Base-by-base conservation (phyloP, 2,797 vertebrate genomes). In the Amblyopsis hoosieri region DNA sequence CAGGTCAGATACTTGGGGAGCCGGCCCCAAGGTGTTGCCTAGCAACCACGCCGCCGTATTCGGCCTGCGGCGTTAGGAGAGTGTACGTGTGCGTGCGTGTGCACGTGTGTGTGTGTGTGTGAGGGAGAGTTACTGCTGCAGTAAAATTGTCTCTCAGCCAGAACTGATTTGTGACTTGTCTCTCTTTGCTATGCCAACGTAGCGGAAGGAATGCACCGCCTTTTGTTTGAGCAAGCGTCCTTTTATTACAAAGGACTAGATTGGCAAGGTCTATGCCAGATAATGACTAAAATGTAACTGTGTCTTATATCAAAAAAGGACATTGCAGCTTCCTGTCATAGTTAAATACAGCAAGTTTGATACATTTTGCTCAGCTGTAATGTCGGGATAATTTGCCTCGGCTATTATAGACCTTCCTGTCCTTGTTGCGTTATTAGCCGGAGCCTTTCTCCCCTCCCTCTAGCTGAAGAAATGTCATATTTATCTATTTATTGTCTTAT, bases 1-100 rank as follows among this genome's bases (percentile, higher is more conserved):
- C 89, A 91, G 89, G 87, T 87, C 86, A 89, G 84, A 89, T 87
- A 86, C 84, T 80, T 60, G 71, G 81, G 80, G 88, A 91, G 84
- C 87, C 71, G 82, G 87, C 85, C 85, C 79, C 62, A 71, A 86
- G 88, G 86, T 89, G 92, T 93, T 92, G 90, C 92, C 85, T 92
- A 93, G 92, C 92, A 93, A 93, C 92, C 74, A 73, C 60, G 72
- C 70, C 66, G 53, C 85, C 53, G 66, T 54, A 79, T 72, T 84
- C 62, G 70, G 78, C 78, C 82, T 60, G 66, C 82, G 74, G 77
- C 81, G 83, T 81, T 66, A 51, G 69, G 75, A 69, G 74, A 76
- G 60, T 31, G 47, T 60, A 47, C 33, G 75, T 75, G 74, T 54
- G 69, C 75, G 74, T 65, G 66, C 70, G 66, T 72, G 37, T 77